Percentiles rank a stretch among this genome's conserved stretches.
phyloP scores from a whole-genome alignment of 1,140 invertebrate species.

The Berghia stephanieae region DNA sequence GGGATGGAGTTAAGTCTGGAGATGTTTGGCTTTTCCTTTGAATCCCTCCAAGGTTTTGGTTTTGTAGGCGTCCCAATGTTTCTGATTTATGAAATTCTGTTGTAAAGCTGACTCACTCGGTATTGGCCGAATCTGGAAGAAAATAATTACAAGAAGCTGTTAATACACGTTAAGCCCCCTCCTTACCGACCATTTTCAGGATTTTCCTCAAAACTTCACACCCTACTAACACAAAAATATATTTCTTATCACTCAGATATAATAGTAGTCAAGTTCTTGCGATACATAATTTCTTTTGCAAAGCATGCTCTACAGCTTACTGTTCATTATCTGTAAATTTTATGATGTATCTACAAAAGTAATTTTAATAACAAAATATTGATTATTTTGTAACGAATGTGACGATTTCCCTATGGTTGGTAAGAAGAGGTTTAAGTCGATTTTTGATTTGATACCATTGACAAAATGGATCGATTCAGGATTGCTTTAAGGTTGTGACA shows the following conservation, averaged over 20 bases:
- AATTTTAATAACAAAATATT: too few relatives aligned
- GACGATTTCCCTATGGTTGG: too few relatives aligned
- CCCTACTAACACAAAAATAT: background rate
- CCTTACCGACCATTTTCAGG: background rate
- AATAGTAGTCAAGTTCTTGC: background rate
- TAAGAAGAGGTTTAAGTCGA: too few relatives aligned
- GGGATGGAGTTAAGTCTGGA: too few relatives aligned
- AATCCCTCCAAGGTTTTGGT: slow-evolving; percentile 47
- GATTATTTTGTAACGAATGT: too few relatives aligned
- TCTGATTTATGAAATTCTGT: slow-evolving; percentile 54
- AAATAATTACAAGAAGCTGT: background rate
- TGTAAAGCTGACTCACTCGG: slow-evolving; percentile 57
- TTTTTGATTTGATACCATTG: too few relatives aligned
- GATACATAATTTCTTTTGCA: background rate
- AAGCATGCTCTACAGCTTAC: background rate
- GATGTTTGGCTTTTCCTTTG: too few relatives aligned
- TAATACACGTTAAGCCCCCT: background rate
- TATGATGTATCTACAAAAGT: too few relatives aligned
- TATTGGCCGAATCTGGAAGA: slow-evolving; percentile 55
- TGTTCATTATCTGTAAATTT: too few relatives aligned
- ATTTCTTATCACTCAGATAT: background rate
- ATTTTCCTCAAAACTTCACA: too few relatives aligned
- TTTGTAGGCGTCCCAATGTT: slow-evolving; percentile 60
- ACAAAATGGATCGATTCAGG: too few relatives aligned
- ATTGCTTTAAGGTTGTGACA: too few relatives aligned